Percentiles rank a stretch among this genome's conserved stretches.
Evolutionary conservation across 2,888 invertebrate genomes (phyloP).

Genomic region (Nomada goodeniana): DNA sequence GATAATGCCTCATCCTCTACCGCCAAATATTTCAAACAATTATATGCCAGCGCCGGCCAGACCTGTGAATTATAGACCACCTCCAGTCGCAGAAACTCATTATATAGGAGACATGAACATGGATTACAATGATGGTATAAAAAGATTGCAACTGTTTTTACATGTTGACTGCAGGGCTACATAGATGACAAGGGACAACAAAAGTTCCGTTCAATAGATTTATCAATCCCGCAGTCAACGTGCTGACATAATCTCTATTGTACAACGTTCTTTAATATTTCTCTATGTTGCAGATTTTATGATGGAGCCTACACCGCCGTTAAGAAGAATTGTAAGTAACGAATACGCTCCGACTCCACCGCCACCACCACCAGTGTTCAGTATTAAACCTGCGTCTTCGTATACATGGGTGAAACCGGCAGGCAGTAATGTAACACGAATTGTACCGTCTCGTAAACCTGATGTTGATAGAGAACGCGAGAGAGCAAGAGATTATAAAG

Average conservation of each 20-base stretch:
- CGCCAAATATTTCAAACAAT: constrained; percentile 65
- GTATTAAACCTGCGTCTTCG: constrained; percentile 77
- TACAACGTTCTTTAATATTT: constrained; percentile 6
- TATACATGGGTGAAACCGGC: constrained; percentile 82
- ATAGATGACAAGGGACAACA: too few relatives aligned
- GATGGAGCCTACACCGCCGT: constrained; percentile 76
- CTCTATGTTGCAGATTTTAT: constrained; percentile 74
- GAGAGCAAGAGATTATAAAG: constrained; percentile 79
- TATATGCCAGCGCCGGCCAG: constrained; percentile 71
- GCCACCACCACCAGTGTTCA: constrained; percentile 82
- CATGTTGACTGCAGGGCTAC: too few relatives aligned
- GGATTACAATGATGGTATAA: constrained; percentile 76
- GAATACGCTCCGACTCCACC: constrained; percentile 82
- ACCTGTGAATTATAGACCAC: constrained; percentile 74
- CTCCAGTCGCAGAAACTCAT: constrained; percentile 73
- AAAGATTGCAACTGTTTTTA: background rate
- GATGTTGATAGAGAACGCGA: constrained; percentile 72
- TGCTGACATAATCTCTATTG: background rate
- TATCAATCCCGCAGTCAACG: too few relatives aligned
- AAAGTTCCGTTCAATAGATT: too few relatives aligned
- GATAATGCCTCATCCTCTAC: constrained; percentile 52
- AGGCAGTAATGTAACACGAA: constrained; percentile 65
- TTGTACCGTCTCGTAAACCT: constrained; percentile 58
- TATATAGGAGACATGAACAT: constrained; percentile 77
- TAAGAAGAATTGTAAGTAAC: constrained; percentile 82